Evolutionary conservation across 2,113 vertebrate species (phyloP).

Genomic region (Scartelaos histophorus): DNA sequence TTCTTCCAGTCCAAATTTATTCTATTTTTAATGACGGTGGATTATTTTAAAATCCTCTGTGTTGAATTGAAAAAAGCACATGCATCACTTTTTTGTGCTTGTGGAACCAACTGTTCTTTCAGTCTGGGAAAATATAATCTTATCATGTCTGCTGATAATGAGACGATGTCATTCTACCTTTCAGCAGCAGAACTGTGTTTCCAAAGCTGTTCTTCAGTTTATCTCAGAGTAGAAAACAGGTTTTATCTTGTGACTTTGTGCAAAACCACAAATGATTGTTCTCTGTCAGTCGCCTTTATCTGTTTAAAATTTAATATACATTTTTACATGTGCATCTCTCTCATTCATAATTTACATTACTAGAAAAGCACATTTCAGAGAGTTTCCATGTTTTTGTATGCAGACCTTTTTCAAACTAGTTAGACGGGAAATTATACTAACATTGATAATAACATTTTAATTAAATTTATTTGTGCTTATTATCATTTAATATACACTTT

Average conservation of each 20-base stretch:
- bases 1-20: not conserved
- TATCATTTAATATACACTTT: too few relatives aligned
- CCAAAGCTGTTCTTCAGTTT: not conserved
- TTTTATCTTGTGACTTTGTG: not conserved
- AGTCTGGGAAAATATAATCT: conserved; percentile 9
- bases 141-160: conserved; percentile 11
- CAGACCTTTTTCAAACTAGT: not conserved
- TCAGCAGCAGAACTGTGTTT: not conserved
- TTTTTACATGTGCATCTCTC: not conserved
- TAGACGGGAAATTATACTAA: too few relatives aligned
- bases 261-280: not conserved
- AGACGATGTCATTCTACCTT: not conserved
- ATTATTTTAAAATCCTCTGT: not conserved
- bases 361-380: not conserved
- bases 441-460: too few relatives aligned
- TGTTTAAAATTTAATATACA: conserved; percentile 34
- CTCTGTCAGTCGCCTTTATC: conserved; percentile 12
- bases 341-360: not conserved
- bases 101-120: conserved; percentile 13
- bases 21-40: conserved; percentile 1
- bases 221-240: not conserved
- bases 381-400: not conserved
- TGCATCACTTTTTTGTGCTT: conserved; percentile 21
- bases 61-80: conserved; percentile 18
- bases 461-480: too few relatives aligned